Base-by-base conservation (phyloP, 2,888 invertebrate species). In the Thysanoteuthis rhombus region DNA sequence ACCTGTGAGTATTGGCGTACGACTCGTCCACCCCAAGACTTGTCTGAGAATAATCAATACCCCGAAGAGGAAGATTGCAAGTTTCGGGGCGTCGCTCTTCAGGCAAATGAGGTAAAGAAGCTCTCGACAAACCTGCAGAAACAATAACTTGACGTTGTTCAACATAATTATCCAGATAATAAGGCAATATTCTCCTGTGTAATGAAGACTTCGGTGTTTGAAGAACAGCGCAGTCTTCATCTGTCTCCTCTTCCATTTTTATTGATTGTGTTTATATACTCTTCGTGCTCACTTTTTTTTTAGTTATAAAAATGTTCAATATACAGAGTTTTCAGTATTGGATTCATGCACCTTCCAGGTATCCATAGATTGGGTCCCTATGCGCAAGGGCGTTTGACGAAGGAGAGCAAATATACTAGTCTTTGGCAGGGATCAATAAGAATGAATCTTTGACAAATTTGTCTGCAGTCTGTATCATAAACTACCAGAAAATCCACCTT, bases 241-340 rank as follows among this genome's bases (percentile, higher is more conserved):
- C 36, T 75, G n/a, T 12, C 75, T 16, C n/a, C 16, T 1, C 16
- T 16, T n/a, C 16, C 75, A 75, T 75, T 75, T 75, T 75, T 1
- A 2, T 75, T 2, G n/a, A 3, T 22, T 2, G 5, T 4, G 22
- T 28, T 75, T 16, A n/a, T n/a, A n/a, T n/a, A 16, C n/a, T 0
- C 5, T 36, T 36, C n/a, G n/a, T 36, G 10, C 36, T n/a, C n/a
- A 16, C n/a, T 75, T 8, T 32, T n/a, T n/a, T 75, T 58, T 25
- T 0, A 25, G 8, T 75, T 28, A 25, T 6, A 25, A 25, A 58
- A 58, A 28, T 22, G 22, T 52, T 52, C 19, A 4, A 52, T 52
- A 25, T 52, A 52, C 0, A 52, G 19, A 19, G 25, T 52, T 52
- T 22, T 42, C 19, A 52, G 52, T 52, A 22, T 52, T 52, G 52